Conservation (phyloP, 2,888 invertebrate species). For the Apomyelois bistriatella region DNA sequence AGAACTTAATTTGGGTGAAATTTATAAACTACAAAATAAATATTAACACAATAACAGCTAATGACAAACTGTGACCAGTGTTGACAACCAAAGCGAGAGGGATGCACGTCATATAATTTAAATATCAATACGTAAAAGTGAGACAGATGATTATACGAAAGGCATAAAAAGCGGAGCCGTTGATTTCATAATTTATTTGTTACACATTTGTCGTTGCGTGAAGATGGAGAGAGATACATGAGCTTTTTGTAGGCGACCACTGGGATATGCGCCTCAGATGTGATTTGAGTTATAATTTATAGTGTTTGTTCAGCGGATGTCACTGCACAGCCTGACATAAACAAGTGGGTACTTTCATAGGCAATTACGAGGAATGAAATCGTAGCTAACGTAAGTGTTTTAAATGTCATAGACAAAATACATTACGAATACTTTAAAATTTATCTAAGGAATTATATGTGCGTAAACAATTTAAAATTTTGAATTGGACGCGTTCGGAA, state of each 20-base stretch:
- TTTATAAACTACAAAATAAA: conserved; percentile 54
- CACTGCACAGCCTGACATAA: conserved; percentile 57
- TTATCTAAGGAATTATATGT: neutral
- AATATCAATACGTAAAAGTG: conserved; percentile 33
- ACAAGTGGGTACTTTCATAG: conserved; percentile 42
- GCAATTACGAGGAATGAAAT: conserved; percentile 38
- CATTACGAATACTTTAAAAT: neutral
- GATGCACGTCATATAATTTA: conserved; percentile 34
- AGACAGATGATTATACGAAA: conserved; percentile 47
- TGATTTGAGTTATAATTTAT: conserved; percentile 78
- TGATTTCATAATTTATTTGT: conserved; percentile 80
- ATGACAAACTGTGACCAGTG: conserved; percentile 65
- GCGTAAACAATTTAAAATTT: conserved; percentile 18
- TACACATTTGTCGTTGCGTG: conserved; percentile 80
- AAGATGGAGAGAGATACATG: conserved; percentile 76
- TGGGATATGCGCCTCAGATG: conserved; percentile 73
- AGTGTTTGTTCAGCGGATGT: conserved; percentile 68
- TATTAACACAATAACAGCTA: conserved; percentile 53
- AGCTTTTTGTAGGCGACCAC: conserved; percentile 69
- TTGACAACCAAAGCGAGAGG: conserved; percentile 56
- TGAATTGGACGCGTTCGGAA: conserved; percentile 41
- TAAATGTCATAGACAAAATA: conserved; percentile 2
- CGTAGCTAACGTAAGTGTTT: conserved; percentile 29
- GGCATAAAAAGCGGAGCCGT: conserved; percentile 71
- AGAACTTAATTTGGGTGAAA: conserved; percentile 56